These are phyloP conservation scores for Papilio demoleus DNA, from an alignment of 2,888 invertebrate species.

Conservation along the genomic window DNA sequence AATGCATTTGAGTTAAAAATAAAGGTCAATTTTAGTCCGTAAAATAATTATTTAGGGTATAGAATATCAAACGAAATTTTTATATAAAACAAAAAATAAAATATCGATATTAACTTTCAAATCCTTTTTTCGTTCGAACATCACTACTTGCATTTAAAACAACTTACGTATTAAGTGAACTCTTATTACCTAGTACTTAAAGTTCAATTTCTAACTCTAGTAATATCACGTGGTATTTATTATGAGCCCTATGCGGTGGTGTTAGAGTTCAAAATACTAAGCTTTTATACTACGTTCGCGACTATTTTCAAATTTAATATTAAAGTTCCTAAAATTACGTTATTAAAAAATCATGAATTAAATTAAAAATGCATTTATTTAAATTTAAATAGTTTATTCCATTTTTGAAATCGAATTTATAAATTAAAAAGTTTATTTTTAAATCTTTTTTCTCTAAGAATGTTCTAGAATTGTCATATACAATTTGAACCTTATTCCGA, in stretches of 20 bases:
- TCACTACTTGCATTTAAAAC: conserved; percentile 35
- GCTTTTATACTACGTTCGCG: not conserved
- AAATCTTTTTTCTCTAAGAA: not conserved
- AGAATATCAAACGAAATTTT: too few species aligned
- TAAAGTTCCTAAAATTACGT: too few species aligned
- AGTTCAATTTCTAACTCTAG: conserved; percentile 31
- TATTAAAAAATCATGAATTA: too few species aligned
- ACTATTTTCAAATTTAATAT: not conserved
- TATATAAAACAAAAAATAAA: not conserved
- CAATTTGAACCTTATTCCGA: conserved; percentile 6
- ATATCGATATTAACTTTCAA: not conserved
- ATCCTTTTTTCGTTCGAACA: conserved; percentile 8
- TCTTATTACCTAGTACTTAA: conserved; percentile 26
- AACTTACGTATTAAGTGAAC: conserved; percentile 35
- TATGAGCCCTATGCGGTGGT: conserved; percentile 15
- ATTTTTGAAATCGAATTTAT: not conserved
- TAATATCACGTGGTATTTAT: conserved; percentile 41
- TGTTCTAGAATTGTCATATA: not conserved
- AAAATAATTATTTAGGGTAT: too few species aligned
- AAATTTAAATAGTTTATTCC: too few species aligned
- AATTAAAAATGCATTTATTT: too few species aligned
- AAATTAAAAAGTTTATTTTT: not conserved
- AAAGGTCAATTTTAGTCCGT: too few species aligned
- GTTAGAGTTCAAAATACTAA: conserved; percentile 29
- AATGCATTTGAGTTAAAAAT: too few species aligned